Evolutionary conservation across 1,140 invertebrate genomes (phyloP).

Genomic region (Drosophila guanche): DNA sequence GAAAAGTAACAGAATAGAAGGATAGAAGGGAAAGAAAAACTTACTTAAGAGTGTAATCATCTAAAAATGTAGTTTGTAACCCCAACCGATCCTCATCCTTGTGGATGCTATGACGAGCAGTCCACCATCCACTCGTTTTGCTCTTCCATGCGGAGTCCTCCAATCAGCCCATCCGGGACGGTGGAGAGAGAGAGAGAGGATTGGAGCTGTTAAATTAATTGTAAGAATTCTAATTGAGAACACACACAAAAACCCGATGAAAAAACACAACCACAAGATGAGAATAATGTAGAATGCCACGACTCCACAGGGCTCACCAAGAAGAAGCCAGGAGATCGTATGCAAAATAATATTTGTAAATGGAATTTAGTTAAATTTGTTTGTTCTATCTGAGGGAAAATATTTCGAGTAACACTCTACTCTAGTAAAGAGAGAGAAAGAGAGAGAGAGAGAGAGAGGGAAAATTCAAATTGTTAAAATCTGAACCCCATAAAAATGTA

Average conservation of each 20-base stretch:
- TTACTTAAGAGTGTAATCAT: slow-evolving; percentile 36
- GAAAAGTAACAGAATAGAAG: not conserved
- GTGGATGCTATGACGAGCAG: not conserved
- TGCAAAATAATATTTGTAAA: slow-evolving; percentile 16
- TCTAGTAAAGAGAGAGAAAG: no score
- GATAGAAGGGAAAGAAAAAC: not conserved
- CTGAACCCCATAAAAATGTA: not conserved
- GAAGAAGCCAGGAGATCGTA: slow-evolving; percentile 1
- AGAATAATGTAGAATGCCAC: no score
- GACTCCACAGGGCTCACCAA: not conserved
- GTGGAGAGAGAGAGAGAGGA: slow-evolving; percentile 3
- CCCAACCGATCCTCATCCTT: slow-evolving; percentile 3
- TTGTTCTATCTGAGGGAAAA: not conserved
- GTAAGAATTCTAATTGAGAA: slow-evolving; percentile 35
- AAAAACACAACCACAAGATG: slow-evolving; percentile 15
- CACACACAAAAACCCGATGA: slow-evolving; percentile 8
- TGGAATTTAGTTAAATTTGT: slow-evolving; percentile 42
- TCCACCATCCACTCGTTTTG: not conserved
- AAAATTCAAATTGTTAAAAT: not conserved
- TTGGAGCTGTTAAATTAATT: slow-evolving; percentile 64
- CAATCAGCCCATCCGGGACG: not conserved
- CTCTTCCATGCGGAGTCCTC: not conserved
- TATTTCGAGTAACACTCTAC: no score
- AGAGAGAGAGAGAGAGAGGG: no score
- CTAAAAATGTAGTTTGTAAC: slow-evolving; percentile 27